Evolutionary conservation across 35 echinoderm and acorn worm genomes (phyloP).

Genomic region (Antedon bifida): DNA sequence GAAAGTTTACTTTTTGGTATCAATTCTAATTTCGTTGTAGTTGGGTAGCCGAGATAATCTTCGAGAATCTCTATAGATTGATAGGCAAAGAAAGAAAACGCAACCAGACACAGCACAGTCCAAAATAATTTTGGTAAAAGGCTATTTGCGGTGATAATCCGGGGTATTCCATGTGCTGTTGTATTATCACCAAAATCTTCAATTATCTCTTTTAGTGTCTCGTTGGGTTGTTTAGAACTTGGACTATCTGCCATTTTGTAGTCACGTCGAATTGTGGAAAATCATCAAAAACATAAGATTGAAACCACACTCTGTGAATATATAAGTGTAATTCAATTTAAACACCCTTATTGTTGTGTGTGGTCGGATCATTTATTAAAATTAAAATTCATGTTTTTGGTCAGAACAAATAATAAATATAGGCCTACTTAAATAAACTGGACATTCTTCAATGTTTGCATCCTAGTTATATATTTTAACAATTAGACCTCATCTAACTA

Average conservation of each 20-base stretch:
- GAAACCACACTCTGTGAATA: too few species aligned
- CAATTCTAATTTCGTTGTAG: constrained; percentile 55
- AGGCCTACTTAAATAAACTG: too few species aligned
- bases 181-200: constrained; percentile 29
- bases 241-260: not conserved
- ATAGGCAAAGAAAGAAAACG: constrained; percentile 14
- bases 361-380: too few species aligned
- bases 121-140: constrained; percentile 48
- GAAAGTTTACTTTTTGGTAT: constrained; percentile 18
- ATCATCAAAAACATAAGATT: too few species aligned
- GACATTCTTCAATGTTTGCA: too few species aligned
- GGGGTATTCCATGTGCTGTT: constrained; percentile 62
- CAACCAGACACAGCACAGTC: constrained; percentile 18
- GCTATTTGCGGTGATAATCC: constrained; percentile 16
- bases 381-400: too few species aligned
- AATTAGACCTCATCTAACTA: too few species aligned
- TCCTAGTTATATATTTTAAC: too few species aligned
- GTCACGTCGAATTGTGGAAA: too few species aligned
- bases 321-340: too few species aligned
- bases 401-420: too few species aligned
- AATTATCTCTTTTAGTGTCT: not conserved
- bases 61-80: constrained; percentile 17
- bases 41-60: constrained; percentile 35
- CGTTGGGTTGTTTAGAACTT: not conserved
- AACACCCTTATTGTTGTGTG: too few species aligned